A percentile compares a stretch with the other conserved stretches of the same genome.
Evolutionary conservation across 2,113 vertebrate species (phyloP).

Genomic region (Centropristis striata): DNA sequence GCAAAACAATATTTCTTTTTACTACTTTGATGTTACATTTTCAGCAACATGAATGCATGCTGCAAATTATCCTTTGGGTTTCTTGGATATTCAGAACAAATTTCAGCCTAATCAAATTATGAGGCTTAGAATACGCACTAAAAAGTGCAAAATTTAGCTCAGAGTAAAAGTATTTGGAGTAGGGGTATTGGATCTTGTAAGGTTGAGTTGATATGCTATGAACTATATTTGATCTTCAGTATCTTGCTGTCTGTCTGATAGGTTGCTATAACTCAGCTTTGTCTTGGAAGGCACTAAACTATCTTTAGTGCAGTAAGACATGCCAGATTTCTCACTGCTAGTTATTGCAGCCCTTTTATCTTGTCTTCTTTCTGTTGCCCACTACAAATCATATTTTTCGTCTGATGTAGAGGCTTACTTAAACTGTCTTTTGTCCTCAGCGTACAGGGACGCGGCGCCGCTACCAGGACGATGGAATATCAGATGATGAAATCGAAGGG

Average conservation of each 20-base stretch:
- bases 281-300: not conserved
- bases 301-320: not conserved
- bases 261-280: not conserved
- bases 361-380: not conserved
- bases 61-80: no score
- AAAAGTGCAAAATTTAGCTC: no score
- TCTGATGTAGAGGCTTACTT: not conserved
- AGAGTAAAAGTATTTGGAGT: no score
- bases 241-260: not conserved
- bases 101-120: no score
- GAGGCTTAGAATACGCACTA: no score
- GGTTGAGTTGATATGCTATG: no score
- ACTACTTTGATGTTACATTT: no score
- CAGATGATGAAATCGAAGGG: conserved; percentile 98
- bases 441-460: conserved; percentile 94
- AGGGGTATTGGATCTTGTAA: no score
- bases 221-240: not conserved
- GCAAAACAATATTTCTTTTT: no score
- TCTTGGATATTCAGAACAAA: no score
- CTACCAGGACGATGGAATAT: conserved; percentile 97
- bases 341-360: not conserved
- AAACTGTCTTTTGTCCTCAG: conserved; percentile 75
- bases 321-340: not conserved
- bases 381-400: not conserved
- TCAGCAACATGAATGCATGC: no score